Conservation (phyloP, 2,113 vertebrate species). For the Menura novaehollandiae region DNA sequence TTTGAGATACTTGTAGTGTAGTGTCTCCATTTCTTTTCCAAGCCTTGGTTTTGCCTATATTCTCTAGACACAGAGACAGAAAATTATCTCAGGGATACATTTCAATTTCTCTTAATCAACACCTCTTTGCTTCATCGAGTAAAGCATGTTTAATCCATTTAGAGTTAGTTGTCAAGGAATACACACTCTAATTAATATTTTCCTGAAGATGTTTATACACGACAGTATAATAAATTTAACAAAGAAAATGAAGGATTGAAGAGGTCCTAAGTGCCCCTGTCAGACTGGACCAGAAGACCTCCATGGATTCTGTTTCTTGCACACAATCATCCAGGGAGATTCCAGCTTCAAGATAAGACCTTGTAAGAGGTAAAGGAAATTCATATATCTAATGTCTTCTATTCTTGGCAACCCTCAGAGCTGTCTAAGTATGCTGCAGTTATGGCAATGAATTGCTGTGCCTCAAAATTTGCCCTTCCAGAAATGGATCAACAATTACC, state of each 20-base stretch:
- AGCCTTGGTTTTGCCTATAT: neutral
- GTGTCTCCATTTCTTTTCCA: neutral
- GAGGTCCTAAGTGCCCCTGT: neutral
- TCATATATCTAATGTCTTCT: neutral
- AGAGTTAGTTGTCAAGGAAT: slow-evolving; percentile 31
- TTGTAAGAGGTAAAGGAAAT: neutral
- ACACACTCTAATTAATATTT: slow-evolving; percentile 62
- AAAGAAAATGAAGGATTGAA: neutral
- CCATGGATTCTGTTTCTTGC: neutral
- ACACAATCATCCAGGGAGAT: neutral
- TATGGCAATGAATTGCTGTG: neutral
- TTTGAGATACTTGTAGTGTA: slow-evolving; percentile 2
- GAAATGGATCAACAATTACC: neutral
- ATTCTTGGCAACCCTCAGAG: neutral
- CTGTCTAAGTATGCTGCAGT: neutral
- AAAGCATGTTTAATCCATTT: slow-evolving; percentile 46
- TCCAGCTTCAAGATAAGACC: neutral
- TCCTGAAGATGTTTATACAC: slow-evolving; percentile 32
- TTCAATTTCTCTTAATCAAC: slow-evolving; percentile 66
- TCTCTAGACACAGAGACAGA: slow-evolving; percentile 18
- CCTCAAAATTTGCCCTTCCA: neutral
- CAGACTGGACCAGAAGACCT: neutral
- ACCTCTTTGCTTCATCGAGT: slow-evolving; percentile 42
- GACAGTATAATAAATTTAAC: slow-evolving; percentile 28
- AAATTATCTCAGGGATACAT: slow-evolving; percentile 61